Conservation (phyloP, 2,888 invertebrate species). For the Tortricodes alternella region DNA sequence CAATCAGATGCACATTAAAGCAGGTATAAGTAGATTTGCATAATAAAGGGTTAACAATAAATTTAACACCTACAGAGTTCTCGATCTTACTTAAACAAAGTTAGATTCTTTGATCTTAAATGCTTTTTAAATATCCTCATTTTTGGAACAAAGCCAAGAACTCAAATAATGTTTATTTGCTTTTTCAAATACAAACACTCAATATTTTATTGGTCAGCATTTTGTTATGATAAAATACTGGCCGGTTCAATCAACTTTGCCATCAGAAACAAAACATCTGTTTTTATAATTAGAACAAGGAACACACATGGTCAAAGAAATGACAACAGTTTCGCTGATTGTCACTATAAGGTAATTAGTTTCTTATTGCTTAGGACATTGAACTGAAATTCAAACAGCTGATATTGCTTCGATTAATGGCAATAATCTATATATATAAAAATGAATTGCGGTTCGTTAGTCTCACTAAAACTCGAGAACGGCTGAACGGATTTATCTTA, state of each 20-base stretch:
- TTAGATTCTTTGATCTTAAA: slow-evolving; percentile 27
- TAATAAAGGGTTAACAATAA: background rate
- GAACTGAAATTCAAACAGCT: background rate
- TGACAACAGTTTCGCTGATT: slow-evolving; percentile 16
- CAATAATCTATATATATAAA: too few species aligned
- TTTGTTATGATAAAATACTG: slow-evolving; percentile 9
- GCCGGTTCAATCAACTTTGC: slow-evolving; percentile 27
- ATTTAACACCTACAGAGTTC: background rate
- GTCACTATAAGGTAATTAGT: background rate
- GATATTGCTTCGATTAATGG: slow-evolving; percentile 11
- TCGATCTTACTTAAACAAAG: background rate
- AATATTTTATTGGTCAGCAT: slow-evolving; percentile 27
- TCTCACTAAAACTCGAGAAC: too few species aligned
- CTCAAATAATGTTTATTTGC: slow-evolving; percentile 36
- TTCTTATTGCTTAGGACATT: background rate
- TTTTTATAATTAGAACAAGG: slow-evolving; percentile 27
- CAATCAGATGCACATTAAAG: too few species aligned
- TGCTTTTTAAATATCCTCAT: slow-evolving; percentile 30
- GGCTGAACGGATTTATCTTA: too few species aligned
- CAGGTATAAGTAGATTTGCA: background rate
- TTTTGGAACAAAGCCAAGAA: slow-evolving; percentile 42
- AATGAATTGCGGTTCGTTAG: too few species aligned
- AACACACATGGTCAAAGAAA: slow-evolving; percentile 29
- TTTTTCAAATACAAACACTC: slow-evolving; percentile 23
- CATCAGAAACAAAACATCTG: slow-evolving; percentile 27